Percentiles rank a stretch among this genome's conserved stretches.
These are phyloP conservation scores for Turritopsis dohrnii DNA, from an alignment of 30 jellyfish, hydroid and myxozoan species.

Conservation along the genomic window DNA sequence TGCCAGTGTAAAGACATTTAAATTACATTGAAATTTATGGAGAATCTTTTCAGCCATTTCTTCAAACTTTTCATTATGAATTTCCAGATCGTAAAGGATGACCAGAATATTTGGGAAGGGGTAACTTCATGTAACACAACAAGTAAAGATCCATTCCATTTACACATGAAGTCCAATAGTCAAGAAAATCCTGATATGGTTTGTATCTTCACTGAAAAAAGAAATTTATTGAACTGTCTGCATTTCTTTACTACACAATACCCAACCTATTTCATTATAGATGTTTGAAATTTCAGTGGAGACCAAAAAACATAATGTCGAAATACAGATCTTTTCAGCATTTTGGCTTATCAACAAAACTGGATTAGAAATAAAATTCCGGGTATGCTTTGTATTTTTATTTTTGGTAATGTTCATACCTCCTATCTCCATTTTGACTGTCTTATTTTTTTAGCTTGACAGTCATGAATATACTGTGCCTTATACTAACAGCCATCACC, in stretches of 20 bases:
- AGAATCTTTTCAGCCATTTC: neutral
- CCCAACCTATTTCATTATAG: neutral
- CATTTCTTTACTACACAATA: neutral
- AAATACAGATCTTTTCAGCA: slow-evolving; percentile 16
- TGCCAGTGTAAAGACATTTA: neutral
- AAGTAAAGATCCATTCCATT: neutral
- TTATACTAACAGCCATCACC: neutral
- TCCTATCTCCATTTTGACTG: neutral
- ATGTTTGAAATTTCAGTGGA: slow-evolving; percentile 14
- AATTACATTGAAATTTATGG: neutral
- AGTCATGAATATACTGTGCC: neutral
- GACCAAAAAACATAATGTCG: neutral
- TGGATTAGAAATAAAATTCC: slow-evolving; percentile 30
- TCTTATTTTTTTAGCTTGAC: neutral
- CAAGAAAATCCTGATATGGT: neutral
- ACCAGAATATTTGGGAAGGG: neutral
- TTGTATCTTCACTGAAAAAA: neutral
- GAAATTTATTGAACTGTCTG: neutral
- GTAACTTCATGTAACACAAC: neutral
- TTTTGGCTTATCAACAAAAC: slow-evolving; percentile 50
- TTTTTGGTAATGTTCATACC: neutral
- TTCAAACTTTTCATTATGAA: neutral
- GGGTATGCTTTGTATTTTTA: slow-evolving; percentile 1
- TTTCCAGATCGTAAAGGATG: neutral
- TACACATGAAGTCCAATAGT: neutral